These are phyloP conservation scores for Acanthis flammea DNA, from an alignment of 2,797 vertebrate genomes.

Conservation along the genomic window DNA sequence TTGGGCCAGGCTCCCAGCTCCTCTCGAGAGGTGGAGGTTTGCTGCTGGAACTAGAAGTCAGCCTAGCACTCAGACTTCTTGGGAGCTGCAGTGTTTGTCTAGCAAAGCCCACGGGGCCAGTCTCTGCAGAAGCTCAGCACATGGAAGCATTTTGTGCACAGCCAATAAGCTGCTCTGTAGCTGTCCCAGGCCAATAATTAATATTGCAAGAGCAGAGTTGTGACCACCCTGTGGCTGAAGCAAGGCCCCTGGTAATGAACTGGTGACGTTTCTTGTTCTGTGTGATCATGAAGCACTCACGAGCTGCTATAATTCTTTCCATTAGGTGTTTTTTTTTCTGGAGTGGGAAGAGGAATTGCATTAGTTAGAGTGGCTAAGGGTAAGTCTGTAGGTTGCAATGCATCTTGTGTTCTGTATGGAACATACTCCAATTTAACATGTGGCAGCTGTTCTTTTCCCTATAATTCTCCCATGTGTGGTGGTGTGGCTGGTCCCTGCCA, in stretches of 20 bases:
- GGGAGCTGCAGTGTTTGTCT: not conserved
- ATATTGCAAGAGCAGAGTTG: not conserved
- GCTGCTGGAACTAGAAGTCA: not conserved
- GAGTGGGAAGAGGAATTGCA: not conserved
- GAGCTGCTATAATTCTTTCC: not conserved
- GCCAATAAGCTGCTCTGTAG: not conserved
- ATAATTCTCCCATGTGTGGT: not conserved
- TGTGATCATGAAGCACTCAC: not conserved
- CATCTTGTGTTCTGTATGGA: not conserved
- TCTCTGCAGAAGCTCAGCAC: conserved; percentile 17
- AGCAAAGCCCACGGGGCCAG: not conserved
- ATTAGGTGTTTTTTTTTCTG: not conserved
- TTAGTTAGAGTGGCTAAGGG: not conserved
- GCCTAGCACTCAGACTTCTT: not conserved
- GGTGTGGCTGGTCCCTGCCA: not conserved
- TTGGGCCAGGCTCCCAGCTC: not conserved
- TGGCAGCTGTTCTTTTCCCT: not conserved
- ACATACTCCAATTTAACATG: not conserved
- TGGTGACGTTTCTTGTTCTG: not conserved
- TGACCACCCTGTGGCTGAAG: not conserved
- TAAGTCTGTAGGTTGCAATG: not conserved
- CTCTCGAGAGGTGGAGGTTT: not conserved
- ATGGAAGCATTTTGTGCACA: not conserved
- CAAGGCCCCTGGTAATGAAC: not conserved
- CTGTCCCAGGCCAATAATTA: not conserved